phyloP scores from a whole-genome alignment of 2,888 invertebrate species.

The Tetramorium bicarinatum region DNA sequence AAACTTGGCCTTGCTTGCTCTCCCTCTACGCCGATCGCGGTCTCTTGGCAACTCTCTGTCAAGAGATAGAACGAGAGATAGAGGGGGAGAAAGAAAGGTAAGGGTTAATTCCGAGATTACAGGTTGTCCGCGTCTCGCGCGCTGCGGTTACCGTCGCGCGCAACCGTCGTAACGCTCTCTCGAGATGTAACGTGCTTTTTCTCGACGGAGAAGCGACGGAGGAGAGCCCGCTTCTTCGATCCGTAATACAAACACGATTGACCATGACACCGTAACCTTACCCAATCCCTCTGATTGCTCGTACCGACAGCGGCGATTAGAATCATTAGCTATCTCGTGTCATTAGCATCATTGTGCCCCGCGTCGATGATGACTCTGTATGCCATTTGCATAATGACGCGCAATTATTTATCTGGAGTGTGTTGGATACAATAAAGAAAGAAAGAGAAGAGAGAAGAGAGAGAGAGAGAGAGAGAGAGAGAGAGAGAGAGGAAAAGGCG shows the following conservation, averaged over 20 bases:
- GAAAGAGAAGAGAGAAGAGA: neutral
- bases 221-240: slow-evolving; percentile 52
- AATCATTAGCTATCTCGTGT: slow-evolving; percentile 77
- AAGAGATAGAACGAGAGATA: slow-evolving; percentile 4
- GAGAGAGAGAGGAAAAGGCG: slow-evolving; percentile 11
- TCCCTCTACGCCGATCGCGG: slow-evolving; percentile 43
- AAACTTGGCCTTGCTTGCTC: slow-evolving; percentile 83
- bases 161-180: slow-evolving; percentile 58
- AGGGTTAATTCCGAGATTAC: slow-evolving; percentile 73
- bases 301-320: slow-evolving; percentile 66
- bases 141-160: slow-evolving; percentile 30
- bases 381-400: slow-evolving; percentile 78
- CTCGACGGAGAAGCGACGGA: slow-evolving; percentile 48
- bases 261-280: slow-evolving; percentile 84
- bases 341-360: slow-evolving; percentile 75
- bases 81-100: slow-evolving; percentile 40
- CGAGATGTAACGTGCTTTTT: slow-evolving; percentile 32
- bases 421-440: slow-evolving; percentile 44
- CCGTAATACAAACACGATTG: slow-evolving; percentile 80
- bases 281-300: slow-evolving; percentile 77
- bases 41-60: slow-evolving; percentile 22
- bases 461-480: neutral
- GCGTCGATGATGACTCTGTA: slow-evolving; percentile 71
- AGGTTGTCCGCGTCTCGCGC: slow-evolving; percentile 61
- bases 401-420: slow-evolving; percentile 82